Percentiles rank a stretch among this genome's conserved stretches.
Evolutionary conservation across 2,888 invertebrate species (phyloP).

Genomic region (Acheta domesticus): DNA sequence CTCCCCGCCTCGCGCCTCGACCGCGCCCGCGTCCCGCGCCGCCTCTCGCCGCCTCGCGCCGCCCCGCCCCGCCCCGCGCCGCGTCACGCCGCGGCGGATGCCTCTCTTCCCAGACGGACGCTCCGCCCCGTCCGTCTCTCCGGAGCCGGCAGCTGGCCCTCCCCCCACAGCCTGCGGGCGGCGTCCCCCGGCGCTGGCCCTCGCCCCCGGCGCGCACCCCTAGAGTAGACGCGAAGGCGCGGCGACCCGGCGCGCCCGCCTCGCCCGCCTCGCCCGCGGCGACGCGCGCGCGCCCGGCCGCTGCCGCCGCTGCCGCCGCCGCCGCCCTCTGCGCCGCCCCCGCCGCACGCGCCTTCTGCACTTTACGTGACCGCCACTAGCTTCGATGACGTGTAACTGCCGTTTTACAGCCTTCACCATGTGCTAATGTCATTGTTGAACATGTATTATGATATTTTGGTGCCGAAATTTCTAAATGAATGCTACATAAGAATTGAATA

Average conservation of each 20-base stretch:
- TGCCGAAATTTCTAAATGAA: too few relatives aligned
- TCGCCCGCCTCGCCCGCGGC: conserved; percentile 3
- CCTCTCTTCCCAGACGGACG: neutral
- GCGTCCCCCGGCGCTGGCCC: conserved; percentile 23
- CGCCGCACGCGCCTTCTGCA: too few relatives aligned
- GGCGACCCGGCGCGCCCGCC: conserved; percentile 18
- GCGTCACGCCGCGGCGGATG: neutral
- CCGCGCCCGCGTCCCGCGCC: too few relatives aligned
- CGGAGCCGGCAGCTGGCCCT: conserved; percentile 3
- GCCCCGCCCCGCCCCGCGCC: too few relatives aligned
- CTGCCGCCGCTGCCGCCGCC: neutral
- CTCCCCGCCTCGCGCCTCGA: too few relatives aligned
- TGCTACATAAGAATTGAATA: too few relatives aligned
- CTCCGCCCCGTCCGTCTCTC: neutral
- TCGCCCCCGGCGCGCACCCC: neutral
- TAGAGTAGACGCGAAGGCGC: conserved; percentile 18
- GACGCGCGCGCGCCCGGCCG: conserved; percentile 21
- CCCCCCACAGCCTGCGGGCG: neutral
- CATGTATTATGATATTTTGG: too few relatives aligned
- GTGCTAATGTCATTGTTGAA: too few relatives aligned
- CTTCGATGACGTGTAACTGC: too few relatives aligned
- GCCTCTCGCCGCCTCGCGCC: too few relatives aligned
- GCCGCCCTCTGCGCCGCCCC: neutral
- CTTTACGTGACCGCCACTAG: too few relatives aligned
- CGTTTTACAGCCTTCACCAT: too few relatives aligned